A percentile compares a stretch with the other conserved stretches of the same genome.
Evolutionary conservation across 2,113 vertebrate species (phyloP).

Genomic region (Manacus vitellinus): DNA sequence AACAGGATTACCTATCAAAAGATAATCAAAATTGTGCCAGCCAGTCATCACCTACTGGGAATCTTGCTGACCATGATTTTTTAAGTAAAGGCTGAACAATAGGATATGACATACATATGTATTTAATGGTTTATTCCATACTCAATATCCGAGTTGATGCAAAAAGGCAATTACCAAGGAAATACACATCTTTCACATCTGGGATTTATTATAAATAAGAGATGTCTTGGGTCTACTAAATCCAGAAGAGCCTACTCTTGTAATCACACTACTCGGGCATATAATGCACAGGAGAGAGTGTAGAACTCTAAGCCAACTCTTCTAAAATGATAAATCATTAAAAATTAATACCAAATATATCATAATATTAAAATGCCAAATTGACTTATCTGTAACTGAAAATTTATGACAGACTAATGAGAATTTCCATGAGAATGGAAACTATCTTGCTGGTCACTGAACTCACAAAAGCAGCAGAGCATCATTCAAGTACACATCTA

Average conservation of each 20-base stretch:
- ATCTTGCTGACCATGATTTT: background rate
- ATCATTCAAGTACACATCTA: background rate
- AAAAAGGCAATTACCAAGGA: background rate
- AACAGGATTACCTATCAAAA: background rate
- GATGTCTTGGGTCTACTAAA: background rate
- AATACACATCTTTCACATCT: background rate
- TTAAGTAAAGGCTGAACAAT: background rate
- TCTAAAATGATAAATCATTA: background rate
- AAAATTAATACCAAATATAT: background rate
- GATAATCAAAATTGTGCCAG: background rate
- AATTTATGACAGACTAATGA: background rate
- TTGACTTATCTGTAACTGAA: background rate
- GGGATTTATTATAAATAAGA: background rate
- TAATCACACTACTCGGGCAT: background rate
- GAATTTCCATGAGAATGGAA: background rate
- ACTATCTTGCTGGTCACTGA: background rate
- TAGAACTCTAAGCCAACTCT: background rate
- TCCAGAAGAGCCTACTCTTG: background rate
- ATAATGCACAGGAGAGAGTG: background rate
- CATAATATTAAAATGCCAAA: background rate
- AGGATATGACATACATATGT: fast-evolving
- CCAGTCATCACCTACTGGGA: background rate
- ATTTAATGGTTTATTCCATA: background rate
- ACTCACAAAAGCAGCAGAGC: background rate
- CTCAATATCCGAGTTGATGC: background rate